A percentile compares a stretch with the other conserved stretches of the same genome.
Conservation (phyloP, 2,888 invertebrate species). For the Ommatoiulus sabulosus region DNA sequence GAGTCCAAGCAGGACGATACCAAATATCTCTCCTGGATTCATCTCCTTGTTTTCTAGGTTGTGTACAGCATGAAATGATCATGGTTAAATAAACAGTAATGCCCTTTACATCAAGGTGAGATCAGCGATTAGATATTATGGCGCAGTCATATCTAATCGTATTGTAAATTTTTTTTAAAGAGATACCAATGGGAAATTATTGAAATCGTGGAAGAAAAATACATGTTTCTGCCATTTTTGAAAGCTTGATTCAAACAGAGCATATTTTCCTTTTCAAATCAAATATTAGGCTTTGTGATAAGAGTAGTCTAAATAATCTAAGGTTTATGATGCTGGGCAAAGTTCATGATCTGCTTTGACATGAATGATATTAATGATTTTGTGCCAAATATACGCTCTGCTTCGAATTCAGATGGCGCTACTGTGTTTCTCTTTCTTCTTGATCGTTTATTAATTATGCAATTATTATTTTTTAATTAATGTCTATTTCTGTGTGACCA, state of each 20-base stretch:
- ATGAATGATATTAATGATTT: not conserved
- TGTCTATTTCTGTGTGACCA: not conserved
- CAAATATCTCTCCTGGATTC: constrained; percentile 28
- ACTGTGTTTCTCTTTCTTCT: not conserved
- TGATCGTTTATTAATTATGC: too few relatives aligned
- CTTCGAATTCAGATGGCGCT: not conserved
- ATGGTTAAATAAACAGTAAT: not conserved
- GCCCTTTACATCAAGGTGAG: constrained; percentile 10
- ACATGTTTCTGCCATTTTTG: not conserved
- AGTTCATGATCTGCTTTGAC: not conserved
- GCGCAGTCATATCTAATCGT: not conserved
- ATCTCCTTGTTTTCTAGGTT: constrained; percentile 31
- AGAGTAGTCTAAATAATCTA: not conserved
- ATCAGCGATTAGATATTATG: not conserved
- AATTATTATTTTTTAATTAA: not conserved
- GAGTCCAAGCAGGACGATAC: constrained; percentile 14
- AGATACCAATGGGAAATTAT: not conserved
- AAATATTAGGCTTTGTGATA: not conserved
- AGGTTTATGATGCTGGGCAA: not conserved
- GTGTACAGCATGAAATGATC: not conserved
- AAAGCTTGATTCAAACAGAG: not conserved
- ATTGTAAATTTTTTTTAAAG: not conserved
- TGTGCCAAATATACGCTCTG: not conserved
- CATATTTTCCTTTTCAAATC: not conserved
- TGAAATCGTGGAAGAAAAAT: constrained; percentile 25